A percentile compares a stretch with the other conserved stretches of the same genome.
Conservation (phyloP, 1,140 invertebrate genomes). For the Carposina sasakii region DNA sequence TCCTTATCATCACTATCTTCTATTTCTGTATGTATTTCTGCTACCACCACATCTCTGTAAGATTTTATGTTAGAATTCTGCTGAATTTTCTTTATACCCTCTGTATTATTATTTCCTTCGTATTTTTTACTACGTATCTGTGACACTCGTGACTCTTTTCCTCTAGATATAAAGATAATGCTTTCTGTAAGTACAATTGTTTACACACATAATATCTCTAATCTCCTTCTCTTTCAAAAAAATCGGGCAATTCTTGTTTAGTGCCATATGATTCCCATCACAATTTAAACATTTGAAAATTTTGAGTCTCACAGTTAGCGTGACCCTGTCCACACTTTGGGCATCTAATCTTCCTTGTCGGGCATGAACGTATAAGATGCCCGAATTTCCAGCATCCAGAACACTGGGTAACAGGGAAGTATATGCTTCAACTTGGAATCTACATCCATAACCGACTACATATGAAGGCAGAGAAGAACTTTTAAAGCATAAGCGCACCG, state of each 20-base stretch:
- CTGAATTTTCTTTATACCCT: too few species aligned
- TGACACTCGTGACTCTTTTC: too few species aligned
- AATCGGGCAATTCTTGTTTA: slow-evolving; percentile 4
- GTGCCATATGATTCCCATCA: slow-evolving; percentile 9
- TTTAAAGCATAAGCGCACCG: neutral
- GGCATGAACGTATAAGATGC: too few species aligned
- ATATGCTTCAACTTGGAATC: slow-evolving; percentile 5
- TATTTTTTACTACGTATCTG: too few species aligned
- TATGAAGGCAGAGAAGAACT: neutral
- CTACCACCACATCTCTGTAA: neutral
- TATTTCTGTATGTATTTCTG: neutral
- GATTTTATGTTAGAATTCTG: neutral
- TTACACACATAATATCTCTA: slow-evolving; percentile 6
- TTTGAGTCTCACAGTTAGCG: too few species aligned
- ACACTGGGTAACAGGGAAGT: slow-evolving; percentile 5
- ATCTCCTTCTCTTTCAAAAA: slow-evolving; percentile 7
- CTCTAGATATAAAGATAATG: neutral
- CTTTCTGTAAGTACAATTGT: slow-evolving; percentile 6
- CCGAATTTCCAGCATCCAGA: neutral
- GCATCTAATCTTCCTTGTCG: too few species aligned
- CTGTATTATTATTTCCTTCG: too few species aligned
- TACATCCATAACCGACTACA: neutral
- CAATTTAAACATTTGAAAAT: slow-evolving; percentile 7
- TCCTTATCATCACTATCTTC: too few species aligned
- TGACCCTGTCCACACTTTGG: too few species aligned